Base-by-base conservation (phyloP, 2,888 invertebrate species). In the Athrips mouffetella region DNA sequence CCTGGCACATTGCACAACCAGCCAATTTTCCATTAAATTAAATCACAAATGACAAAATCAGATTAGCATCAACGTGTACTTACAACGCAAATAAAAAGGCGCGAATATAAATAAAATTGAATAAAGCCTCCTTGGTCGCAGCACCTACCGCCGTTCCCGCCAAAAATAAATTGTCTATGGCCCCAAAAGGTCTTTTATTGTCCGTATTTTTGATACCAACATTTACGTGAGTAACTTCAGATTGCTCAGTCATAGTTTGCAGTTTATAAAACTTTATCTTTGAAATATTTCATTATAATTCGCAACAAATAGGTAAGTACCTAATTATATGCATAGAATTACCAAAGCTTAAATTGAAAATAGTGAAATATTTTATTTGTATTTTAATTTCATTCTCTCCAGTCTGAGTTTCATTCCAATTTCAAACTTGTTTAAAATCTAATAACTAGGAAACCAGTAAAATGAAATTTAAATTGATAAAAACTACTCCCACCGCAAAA, bases 141-240 rank as follows among this genome's bases (percentile, higher is more conserved):
- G 52, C 57, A 55, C 55, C 58, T 53, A 60, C 55, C 55, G 55
- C 15, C 39, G 39, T 15, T 20, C 10, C 65, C 67, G 70, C 69
- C 64, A 68, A 73, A 69, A 64, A 58, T 57, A 59, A 66, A 72
- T 73, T 70, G 70, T 74, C 73, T 72, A 72, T 75, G 69, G 67
- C 54, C 48, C 44, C 57, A 62, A 63, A 62, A 52, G 53, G 51
- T 45, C 35, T 23, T 49, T 46, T 46, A 48, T 47, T 47, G 48
- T 23, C 7, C 37, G 30, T 37, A 13, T 35, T 35, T n/a, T 15
- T n/a, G 42, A 50, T 53, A 57, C 56, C 54, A n/a, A n/a, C n/a
- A n/a, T n/a, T n/a, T n/a, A 31, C 15, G 31, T 3, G 7, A 2
- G 15, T 31, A 11, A 15, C 31, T 31, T 31, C 31, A 31, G 31